These are phyloP conservation scores for Terrapene triunguis DNA, from an alignment of 2,113 vertebrate species.

Conservation along the genomic window DNA sequence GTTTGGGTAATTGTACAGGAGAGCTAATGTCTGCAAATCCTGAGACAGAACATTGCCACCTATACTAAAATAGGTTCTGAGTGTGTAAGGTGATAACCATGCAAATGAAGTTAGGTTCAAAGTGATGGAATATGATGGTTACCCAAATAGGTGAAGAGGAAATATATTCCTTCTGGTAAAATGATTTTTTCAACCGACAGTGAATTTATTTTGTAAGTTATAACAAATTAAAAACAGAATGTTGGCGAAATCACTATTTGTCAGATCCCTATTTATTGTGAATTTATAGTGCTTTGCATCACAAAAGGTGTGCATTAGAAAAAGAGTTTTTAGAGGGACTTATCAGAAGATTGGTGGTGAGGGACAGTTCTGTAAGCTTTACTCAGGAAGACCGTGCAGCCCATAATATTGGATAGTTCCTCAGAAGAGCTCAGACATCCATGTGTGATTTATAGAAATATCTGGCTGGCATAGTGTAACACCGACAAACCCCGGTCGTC, in stretches of 20 bases:
- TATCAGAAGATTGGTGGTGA: not conserved
- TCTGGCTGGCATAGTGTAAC: not conserved
- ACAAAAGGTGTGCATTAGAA: not conserved
- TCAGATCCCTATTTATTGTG: not conserved
- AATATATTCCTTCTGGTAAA: not conserved
- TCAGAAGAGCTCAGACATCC: not conserved
- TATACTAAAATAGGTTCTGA: slow-evolving; percentile 5
- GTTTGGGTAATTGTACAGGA: slow-evolving; percentile 45
- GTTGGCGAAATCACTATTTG: not conserved
- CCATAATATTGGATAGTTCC: not conserved
- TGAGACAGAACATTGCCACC: not conserved
- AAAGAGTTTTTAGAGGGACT: not conserved
- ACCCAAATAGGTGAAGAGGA: not conserved
- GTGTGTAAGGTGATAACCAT: not conserved
- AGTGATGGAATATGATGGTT: not conserved
- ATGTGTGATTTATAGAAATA: not conserved
- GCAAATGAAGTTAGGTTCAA: not conserved
- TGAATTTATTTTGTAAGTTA: not conserved
- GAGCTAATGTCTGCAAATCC: slow-evolving; percentile 24
- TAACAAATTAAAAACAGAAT: not conserved
- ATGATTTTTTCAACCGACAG: not conserved
- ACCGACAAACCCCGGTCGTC: too few species aligned
- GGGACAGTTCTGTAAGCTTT: not conserved
- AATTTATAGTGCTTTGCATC: not conserved
- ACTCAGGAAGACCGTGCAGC: not conserved